Evolutionary conservation across 1,140 invertebrate species (phyloP).

Genomic region (Solenopsis fugax): DNA sequence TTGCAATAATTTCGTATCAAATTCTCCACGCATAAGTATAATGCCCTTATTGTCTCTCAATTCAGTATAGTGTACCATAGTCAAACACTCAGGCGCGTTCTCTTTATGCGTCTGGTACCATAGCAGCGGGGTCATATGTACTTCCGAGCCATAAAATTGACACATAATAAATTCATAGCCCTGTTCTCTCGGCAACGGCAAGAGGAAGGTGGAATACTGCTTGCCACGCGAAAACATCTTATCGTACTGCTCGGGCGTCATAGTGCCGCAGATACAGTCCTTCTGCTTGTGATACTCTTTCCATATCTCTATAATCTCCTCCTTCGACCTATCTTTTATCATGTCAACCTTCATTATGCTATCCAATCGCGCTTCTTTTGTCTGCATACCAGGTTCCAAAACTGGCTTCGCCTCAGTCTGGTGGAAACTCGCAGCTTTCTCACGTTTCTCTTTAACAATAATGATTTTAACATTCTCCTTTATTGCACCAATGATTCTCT

Average conservation of each 20-base stretch:
- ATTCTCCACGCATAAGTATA: slow-evolving; percentile 95
- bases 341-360: slow-evolving; percentile 94
- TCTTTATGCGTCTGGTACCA: slow-evolving; percentile 96
- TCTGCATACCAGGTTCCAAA: slow-evolving; percentile 84
- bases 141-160: slow-evolving; percentile 91
- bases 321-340: slow-evolving; percentile 90
- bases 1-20: slow-evolving; percentile 93
- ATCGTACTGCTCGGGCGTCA: slow-evolving; percentile 89
- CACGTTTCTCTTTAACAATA: slow-evolving; percentile 70
- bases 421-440: slow-evolving; percentile 75
- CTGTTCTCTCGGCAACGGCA: slow-evolving; percentile 93
- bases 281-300: slow-evolving; percentile 93
- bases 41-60: slow-evolving; percentile 92
- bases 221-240: slow-evolving; percentile 88
- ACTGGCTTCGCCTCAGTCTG: slow-evolving; percentile 83
- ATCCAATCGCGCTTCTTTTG: slow-evolving; percentile 85
- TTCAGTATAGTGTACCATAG: slow-evolving; percentile 94
- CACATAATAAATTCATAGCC: slow-evolving; percentile 96
- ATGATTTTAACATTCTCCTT: slow-evolving; percentile 23
- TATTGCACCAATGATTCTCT: slow-evolving; percentile 14
- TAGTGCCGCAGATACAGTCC: slow-evolving; percentile 90
- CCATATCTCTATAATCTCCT: slow-evolving; percentile 94
- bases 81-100: slow-evolving; percentile 96
- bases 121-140: slow-evolving; percentile 95
- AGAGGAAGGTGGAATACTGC: slow-evolving; percentile 91